Base-by-base conservation (phyloP, 2,888 invertebrate species). In the Lithodes maja region DNA sequence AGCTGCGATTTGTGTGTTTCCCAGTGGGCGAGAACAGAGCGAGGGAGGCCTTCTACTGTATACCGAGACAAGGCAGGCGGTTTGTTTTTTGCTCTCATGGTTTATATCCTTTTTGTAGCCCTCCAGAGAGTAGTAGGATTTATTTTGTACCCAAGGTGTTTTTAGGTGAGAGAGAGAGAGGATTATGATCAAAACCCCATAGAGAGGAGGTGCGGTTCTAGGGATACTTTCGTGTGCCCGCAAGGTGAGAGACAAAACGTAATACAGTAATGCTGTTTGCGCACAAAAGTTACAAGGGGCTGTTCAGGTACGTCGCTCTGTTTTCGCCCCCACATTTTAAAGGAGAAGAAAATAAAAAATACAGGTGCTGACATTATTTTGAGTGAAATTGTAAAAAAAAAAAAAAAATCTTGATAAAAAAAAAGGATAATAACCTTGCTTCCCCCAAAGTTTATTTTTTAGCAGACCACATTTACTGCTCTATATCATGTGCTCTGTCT, bases 401-500 rank as follows among this genome's bases (percentile, higher is more conserved):
- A 71, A 71, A 71, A 71, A 71, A 33, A 33, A 33, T 33, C 33
- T 0, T 33, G 33, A 33, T 71, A 71, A 5, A 71, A 71, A 71
- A n/a, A 71, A n/a, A 17, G 17, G 71, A 71, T 71, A 71, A 71
- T 71, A 71, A 71, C 17, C 71, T n/a, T 78, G 12, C 52, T 52
- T 78, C 78, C 52, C 75, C 52, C 77, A 52, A 49, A 52, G 50
- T 78, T 52, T 78, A 49, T 78, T 52, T 78, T 52, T 78, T 71
- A 71, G 71, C 71, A 3, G 71, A 71, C 71, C 15, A 71, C 17
- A 71, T 78, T 52, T 50, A 12, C 52, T 5, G 50, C 78, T 78
- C 49, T 33, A 9, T 78, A 49, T 78, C 78, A 74, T 86, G 33
- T 89, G 88, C 83, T 80, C 85, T 89, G 88, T 84, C 84, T 84